Percentiles rank a stretch among this genome's conserved stretches.
Conservation (phyloP, 37 sponge, comb jelly and placozoan genomes). For the Haliclona indistincta region DNA sequence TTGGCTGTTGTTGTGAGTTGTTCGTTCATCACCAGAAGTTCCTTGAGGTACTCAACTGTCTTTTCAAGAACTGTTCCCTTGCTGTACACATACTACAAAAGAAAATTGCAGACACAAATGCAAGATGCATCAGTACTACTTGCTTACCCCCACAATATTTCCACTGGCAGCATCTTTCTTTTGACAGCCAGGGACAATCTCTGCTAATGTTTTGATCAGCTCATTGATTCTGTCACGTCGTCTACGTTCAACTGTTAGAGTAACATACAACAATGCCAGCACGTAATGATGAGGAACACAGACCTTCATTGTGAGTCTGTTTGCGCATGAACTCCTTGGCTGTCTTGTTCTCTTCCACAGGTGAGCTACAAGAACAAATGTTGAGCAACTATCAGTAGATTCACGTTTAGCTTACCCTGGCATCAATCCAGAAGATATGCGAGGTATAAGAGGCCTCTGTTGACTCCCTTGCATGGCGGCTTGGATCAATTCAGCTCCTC, state of each 20-base stretch:
- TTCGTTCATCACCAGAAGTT: slow-evolving; percentile 52
- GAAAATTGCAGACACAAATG: background rate
- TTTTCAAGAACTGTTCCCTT: slow-evolving; percentile 82
- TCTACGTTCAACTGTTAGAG: slow-evolving; percentile 87
- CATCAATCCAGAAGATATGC: background rate
- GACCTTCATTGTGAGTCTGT: slow-evolving; percentile 83
- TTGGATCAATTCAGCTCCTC: slow-evolving; percentile 60
- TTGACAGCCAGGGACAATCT: slow-evolving; percentile 92
- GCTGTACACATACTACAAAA: slow-evolving; percentile 68
- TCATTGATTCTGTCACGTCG: slow-evolving; percentile 90
- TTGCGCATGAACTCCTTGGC: slow-evolving; percentile 65
- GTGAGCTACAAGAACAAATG: background rate
- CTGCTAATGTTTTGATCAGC: slow-evolving; percentile 81
- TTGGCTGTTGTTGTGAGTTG: slow-evolving; percentile 56
- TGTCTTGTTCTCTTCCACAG: background rate
- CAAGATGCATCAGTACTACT: background rate
- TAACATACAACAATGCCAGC: background rate
- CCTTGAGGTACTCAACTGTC: slow-evolving; percentile 72
- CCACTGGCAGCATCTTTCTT: slow-evolving; percentile 76
- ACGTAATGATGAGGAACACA: background rate
- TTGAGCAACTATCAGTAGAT: background rate
- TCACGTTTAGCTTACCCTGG: background rate
- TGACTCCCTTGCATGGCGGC: slow-evolving; percentile 53
- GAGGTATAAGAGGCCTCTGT: background rate
- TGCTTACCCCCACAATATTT: slow-evolving; percentile 52